Conservation (phyloP, 2,113 vertebrate species). For the Marcusenius ussheri region DNA sequence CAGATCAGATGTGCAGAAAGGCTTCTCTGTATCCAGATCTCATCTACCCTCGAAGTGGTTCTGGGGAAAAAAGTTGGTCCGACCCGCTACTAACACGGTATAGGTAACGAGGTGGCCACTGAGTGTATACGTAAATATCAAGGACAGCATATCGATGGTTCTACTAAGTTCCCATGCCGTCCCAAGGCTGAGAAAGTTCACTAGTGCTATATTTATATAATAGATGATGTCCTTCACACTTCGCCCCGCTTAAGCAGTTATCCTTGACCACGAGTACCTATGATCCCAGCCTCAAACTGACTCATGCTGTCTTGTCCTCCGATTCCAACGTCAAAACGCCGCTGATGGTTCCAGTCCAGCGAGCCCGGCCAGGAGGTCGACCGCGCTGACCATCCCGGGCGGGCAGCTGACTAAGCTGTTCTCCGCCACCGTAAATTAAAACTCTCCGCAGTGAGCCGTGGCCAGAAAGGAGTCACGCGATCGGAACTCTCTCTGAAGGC, state of each 20-base stretch:
- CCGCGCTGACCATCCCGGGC: not conserved
- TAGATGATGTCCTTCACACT: not conserved
- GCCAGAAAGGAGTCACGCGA: not conserved
- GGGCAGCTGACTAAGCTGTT: slow-evolving; percentile 1
- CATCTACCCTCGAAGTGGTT: not conserved
- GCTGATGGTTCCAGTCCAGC: not conserved
- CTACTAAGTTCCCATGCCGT: not conserved
- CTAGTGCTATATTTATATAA: not conserved
- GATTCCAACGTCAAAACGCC: not conserved
- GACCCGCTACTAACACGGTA: not conserved
- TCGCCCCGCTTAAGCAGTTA: not conserved
- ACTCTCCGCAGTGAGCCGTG: not conserved
- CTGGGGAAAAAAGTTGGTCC: not conserved
- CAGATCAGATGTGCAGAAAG: not conserved
- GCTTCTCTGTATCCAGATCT: not conserved
- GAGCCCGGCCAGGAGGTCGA: not conserved
- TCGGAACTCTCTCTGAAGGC: not conserved
- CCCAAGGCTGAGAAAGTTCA: not conserved
- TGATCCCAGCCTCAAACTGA: not conserved
- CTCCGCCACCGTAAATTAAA: not conserved
- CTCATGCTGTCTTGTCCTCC: not conserved
- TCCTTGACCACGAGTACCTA: not conserved
- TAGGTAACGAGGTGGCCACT: not conserved
- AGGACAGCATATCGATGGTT: not conserved
- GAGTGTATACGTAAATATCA: not conserved